phyloP scores from a whole-genome alignment of 64 coral and sea anemone genomes.

The Montipora efflorescens region DNA sequence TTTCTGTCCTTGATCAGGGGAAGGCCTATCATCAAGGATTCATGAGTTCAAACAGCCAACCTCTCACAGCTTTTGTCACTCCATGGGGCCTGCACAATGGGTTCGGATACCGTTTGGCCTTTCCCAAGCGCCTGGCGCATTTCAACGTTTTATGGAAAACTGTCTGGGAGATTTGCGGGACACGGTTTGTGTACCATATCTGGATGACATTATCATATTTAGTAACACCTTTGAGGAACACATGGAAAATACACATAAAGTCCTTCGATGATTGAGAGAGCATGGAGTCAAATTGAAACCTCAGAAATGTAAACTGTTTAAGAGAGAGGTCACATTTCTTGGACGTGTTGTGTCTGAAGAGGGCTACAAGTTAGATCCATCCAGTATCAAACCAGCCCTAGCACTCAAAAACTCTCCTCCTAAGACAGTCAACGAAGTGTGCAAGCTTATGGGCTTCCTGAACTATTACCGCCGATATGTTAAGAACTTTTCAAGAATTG shows the following conservation, averaged over 20 bases:
- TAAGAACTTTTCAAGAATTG: constrained; percentile 46
- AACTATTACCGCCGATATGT: constrained; percentile 66
- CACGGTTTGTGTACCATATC: constrained; percentile 67
- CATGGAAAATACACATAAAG: constrained; percentile 49
- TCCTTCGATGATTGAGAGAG: constrained; percentile 35
- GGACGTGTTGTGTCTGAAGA: constrained; percentile 64
- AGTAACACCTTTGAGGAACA: constrained; percentile 64
- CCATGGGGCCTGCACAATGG: constrained; percentile 83
- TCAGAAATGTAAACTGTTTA: constrained; percentile 66
- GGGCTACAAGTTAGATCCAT: constrained; percentile 57
- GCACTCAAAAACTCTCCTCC: constrained; percentile 45
- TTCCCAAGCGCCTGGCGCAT: constrained; percentile 44
- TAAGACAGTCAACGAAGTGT: constrained; percentile 66
- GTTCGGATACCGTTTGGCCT: constrained; percentile 71
- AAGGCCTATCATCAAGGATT: constrained; percentile 61
- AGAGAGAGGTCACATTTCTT: constrained; percentile 67
- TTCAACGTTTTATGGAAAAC: constrained; percentile 74
- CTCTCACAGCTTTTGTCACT: constrained; percentile 69
- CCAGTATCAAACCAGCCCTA: constrained; percentile 44
- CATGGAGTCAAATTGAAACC: constrained; percentile 77
- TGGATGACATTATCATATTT: constrained; percentile 81
- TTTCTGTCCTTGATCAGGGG: constrained; percentile 61
- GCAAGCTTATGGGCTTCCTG: constrained; percentile 48
- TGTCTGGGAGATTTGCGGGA: constrained; percentile 60
- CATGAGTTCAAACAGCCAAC: constrained; percentile 33